A percentile compares a stretch with the other conserved stretches of the same genome.
These are phyloP conservation scores for Dendrolimus pini DNA, from an alignment of 2,888 invertebrate genomes.

Conservation along the genomic window DNA sequence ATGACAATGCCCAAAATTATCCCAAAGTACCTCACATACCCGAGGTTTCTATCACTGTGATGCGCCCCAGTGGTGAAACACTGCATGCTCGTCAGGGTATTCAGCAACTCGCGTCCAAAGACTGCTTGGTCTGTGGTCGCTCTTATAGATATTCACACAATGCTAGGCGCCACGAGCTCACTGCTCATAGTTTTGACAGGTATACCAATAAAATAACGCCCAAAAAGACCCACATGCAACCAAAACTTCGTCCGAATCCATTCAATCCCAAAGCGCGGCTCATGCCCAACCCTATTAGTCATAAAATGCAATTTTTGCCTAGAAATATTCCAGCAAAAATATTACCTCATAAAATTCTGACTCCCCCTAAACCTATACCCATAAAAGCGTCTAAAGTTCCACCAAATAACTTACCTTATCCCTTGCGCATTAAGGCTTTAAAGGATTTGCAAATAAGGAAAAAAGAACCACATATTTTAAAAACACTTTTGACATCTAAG, in stretches of 20 bases:
- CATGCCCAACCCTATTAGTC: slow-evolving; percentile 68
- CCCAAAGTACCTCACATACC: slow-evolving; percentile 53
- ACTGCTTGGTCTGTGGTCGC: slow-evolving; percentile 68
- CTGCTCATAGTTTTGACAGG: slow-evolving; percentile 65
- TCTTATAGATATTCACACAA: slow-evolving; percentile 72
- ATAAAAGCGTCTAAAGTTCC: slow-evolving; percentile 43
- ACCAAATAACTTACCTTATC: slow-evolving; percentile 64
- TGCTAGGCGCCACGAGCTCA: slow-evolving; percentile 67
- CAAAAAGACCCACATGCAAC: slow-evolving; percentile 45
- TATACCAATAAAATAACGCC: slow-evolving; percentile 65
- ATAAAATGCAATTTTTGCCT: slow-evolving; percentile 58
- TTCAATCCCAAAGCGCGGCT: slow-evolving; percentile 68
- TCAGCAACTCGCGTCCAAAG: slow-evolving; percentile 68
- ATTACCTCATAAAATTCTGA: slow-evolving; percentile 40
- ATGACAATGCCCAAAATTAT: slow-evolving; percentile 28
- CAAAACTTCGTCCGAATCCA: slow-evolving; percentile 67
- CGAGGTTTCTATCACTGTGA: slow-evolving; percentile 67
- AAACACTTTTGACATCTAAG: slow-evolving; percentile 63
- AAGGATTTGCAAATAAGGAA: slow-evolving; percentile 71
- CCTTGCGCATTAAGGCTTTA: slow-evolving; percentile 67
- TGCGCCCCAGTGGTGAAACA: slow-evolving; percentile 64
- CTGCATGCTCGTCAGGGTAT: slow-evolving; percentile 64
- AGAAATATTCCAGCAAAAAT: slow-evolving; percentile 47
- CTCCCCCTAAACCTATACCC: slow-evolving; percentile 57
- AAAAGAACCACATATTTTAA: slow-evolving; percentile 70